phyloP scores from a whole-genome alignment of 2,113 vertebrate genomes.

The Mesoclemmys tuberculata region DNA sequence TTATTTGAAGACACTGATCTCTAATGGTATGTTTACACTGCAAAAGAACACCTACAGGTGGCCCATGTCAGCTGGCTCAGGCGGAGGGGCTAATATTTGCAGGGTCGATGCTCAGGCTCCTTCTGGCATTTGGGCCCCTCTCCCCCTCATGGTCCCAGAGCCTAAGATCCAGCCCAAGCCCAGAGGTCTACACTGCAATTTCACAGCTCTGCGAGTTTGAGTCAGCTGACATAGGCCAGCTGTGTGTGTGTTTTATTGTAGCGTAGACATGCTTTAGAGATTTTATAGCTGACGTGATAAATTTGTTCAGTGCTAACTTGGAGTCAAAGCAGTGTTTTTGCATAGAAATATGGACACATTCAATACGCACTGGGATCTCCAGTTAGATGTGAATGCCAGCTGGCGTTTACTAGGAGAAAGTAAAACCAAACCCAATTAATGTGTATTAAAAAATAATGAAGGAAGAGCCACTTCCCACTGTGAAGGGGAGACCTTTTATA shows the following conservation, averaged over 20 bases:
- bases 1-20: background rate
- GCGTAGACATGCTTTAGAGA: background rate
- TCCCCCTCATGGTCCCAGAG: background rate
- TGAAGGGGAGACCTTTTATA: background rate
- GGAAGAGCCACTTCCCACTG: background rate
- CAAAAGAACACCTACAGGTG: background rate
- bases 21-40: background rate
- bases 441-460: background rate
- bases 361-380: background rate
- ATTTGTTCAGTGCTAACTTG: background rate
- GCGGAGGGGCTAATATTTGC: background rate
- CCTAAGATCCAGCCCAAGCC: background rate
- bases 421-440: background rate
- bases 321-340: conserved; percentile 9
- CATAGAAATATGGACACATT: background rate
- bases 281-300: background rate
- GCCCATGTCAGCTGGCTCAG: background rate
- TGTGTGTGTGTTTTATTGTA: background rate
- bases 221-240: background rate
- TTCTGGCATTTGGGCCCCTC: background rate
- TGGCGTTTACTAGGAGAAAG: background rate
- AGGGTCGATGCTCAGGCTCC: background rate
- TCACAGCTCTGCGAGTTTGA: background rate
- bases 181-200: background rate
- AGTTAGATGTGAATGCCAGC: background rate